Conservation (phyloP, 2,797 vertebrate genomes). For the Zenarchopterus dispar region DNA sequence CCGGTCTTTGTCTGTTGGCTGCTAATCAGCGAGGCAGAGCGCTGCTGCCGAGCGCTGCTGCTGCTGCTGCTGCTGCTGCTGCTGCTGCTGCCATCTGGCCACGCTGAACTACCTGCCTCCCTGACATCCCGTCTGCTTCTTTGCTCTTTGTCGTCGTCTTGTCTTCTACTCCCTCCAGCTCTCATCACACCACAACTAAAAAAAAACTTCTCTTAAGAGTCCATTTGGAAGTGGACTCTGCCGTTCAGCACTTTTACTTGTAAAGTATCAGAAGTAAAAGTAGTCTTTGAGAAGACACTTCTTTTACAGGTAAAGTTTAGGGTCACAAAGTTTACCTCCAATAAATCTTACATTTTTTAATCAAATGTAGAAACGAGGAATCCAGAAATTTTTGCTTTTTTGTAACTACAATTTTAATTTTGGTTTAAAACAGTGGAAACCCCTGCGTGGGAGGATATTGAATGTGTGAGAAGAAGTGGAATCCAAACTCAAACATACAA, state of each 20-base stretch:
- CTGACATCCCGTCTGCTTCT: constrained; percentile 45
- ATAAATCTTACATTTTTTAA: no score
- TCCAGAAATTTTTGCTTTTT: no score
- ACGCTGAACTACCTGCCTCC: constrained; percentile 44
- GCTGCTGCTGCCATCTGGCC: constrained; percentile 62
- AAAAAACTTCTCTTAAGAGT: constrained; percentile 20
- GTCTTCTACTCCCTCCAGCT: constrained; percentile 27
- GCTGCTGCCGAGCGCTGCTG: constrained; percentile 49
- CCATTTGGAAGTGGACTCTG: constrained; percentile 24
- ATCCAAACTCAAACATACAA: no score
- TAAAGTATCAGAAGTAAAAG: constrained; percentile 11
- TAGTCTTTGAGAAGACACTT: neutral
- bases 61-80: constrained; percentile 36
- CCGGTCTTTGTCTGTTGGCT: constrained; percentile 69
- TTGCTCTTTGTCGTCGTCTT: constrained; percentile 10
- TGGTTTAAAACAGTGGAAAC: no score
- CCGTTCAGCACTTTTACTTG: constrained; percentile 49
- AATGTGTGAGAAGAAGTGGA: no score
- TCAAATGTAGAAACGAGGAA: no score
- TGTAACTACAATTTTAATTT: no score
- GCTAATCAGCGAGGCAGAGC: constrained; percentile 73
- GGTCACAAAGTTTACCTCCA: no score
- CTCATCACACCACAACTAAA: constrained; percentile 12
- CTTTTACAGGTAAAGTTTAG: no score
- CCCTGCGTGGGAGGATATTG: no score